Conservation (phyloP, 2,797 vertebrate species). For the Chrysocyon brachyurus region DNA sequence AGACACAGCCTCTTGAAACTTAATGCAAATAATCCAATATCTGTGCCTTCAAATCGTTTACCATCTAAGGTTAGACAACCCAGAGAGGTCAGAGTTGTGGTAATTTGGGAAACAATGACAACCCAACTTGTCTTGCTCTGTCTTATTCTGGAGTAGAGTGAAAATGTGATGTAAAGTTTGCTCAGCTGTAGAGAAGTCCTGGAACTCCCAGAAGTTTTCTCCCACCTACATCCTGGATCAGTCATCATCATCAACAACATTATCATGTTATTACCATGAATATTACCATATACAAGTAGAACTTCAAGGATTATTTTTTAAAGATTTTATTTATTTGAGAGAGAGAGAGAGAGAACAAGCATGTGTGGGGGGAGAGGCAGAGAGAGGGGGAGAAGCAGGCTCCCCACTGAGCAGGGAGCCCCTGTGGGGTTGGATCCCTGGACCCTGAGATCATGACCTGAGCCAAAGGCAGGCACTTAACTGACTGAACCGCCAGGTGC, state of each 20-base stretch:
- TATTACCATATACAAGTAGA: background rate
- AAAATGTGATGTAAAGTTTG: background rate
- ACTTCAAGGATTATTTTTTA: background rate
- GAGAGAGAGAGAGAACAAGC: too few species aligned
- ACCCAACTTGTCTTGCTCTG: background rate
- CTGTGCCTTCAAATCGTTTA: background rate
- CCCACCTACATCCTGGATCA: background rate
- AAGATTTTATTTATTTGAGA: too few species aligned
- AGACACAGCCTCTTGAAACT: slow-evolving; percentile 30
- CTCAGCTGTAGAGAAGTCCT: background rate
- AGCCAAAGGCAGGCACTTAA: too few species aligned
- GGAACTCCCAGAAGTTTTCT: background rate
- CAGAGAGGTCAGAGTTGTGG: background rate
- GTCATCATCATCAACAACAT: background rate
- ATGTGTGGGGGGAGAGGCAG: too few species aligned
- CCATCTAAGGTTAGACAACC: background rate
- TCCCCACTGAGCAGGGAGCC: too few species aligned
- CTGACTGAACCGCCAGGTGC: too few species aligned
- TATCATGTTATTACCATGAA: background rate
- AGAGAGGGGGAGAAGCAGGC: too few species aligned
- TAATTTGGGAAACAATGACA: background rate
- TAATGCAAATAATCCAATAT: slow-evolving; percentile 52
- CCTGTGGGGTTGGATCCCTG: too few species aligned
- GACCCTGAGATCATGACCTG: too few species aligned
- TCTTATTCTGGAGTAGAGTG: background rate